Conservation (phyloP, 2,797 vertebrate genomes). For the Macroramphosus scolopax region DNA sequence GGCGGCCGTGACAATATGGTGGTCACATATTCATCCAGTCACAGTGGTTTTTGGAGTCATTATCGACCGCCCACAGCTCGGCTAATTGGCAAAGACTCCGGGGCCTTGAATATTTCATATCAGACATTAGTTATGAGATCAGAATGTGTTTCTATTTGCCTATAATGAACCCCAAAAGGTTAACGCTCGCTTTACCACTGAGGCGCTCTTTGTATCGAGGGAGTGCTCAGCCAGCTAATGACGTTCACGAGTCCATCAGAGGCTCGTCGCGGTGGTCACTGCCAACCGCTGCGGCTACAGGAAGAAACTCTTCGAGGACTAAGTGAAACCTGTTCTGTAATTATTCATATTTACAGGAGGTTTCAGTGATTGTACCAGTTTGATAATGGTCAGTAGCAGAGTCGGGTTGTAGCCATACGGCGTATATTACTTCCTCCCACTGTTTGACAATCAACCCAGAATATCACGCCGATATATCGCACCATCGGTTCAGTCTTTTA, state of each 20-base stretch:
- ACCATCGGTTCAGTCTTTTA: too few relatives aligned
- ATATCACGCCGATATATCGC: too few relatives aligned
- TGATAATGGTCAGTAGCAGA: too few relatives aligned
- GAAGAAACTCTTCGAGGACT: constrained; percentile 16
- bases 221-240: constrained; percentile 50
- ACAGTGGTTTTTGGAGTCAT: constrained; percentile 19
- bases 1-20: background rate
- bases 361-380: constrained; percentile 5
- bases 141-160: constrained; percentile 52
- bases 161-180: constrained; percentile 54
- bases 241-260: constrained; percentile 53
- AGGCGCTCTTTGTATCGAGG: constrained; percentile 35
- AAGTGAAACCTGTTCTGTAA: constrained; percentile 17
- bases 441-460: too few relatives aligned
- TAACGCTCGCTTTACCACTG: constrained; percentile 21
- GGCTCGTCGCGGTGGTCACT: constrained; percentile 26
- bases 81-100: constrained; percentile 54
- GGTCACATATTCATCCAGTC: constrained; percentile 21
- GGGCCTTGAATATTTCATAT: constrained; percentile 67
- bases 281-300: constrained; percentile 29
- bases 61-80: constrained; percentile 43
- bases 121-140: constrained; percentile 53
- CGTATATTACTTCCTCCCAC: too few relatives aligned
- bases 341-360: constrained; percentile 10
- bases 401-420: too few relatives aligned